A percentile compares a stretch with the other conserved stretches of the same genome.
Evolutionary conservation across 2,888 invertebrate genomes (phyloP).

Genomic region (Achlya flavicornis): DNA sequence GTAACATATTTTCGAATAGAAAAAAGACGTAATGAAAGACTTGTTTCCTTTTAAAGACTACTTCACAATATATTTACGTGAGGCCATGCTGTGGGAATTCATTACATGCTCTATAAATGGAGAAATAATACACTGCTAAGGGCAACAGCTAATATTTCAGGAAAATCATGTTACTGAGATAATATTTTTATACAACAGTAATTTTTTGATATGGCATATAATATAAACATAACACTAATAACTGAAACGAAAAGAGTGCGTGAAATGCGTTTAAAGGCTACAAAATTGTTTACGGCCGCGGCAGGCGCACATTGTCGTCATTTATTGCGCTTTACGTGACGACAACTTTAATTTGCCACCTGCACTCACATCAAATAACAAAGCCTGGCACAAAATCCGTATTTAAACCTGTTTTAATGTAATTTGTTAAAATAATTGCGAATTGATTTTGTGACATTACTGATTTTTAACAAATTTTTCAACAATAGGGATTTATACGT

Average conservation of each 20-base stretch:
- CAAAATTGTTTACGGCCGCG: conserved; percentile 51
- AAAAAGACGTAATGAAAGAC: background rate
- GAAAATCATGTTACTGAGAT: no score
- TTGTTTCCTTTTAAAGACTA: background rate
- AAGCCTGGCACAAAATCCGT: conserved; percentile 8
- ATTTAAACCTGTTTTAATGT: background rate
- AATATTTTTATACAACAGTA: background rate
- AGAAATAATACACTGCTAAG: no score
- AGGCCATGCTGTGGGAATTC: no score
- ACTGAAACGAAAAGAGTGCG: conserved; percentile 31
- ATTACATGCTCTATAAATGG: no score
- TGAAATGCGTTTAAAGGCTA: conserved; percentile 40
- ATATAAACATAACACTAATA: conserved; percentile 45
- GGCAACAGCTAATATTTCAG: no score
- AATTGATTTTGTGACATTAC: background rate
- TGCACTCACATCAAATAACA: conserved; percentile 23
- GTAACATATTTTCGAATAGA: background rate
- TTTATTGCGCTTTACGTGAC: conserved; percentile 34
- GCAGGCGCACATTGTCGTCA: conserved; percentile 45
- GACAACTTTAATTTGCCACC: conserved; percentile 37
- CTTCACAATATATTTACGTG: no score
- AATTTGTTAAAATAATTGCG: background rate
- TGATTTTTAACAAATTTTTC: background rate
- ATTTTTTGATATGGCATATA: background rate
- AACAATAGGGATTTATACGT: background rate